Evolutionary conservation across 2,797 vertebrate genomes (phyloP), one percentile per base, ranked within the genome.

Genomic region (Helicolenus hilgendorfi): DNA sequence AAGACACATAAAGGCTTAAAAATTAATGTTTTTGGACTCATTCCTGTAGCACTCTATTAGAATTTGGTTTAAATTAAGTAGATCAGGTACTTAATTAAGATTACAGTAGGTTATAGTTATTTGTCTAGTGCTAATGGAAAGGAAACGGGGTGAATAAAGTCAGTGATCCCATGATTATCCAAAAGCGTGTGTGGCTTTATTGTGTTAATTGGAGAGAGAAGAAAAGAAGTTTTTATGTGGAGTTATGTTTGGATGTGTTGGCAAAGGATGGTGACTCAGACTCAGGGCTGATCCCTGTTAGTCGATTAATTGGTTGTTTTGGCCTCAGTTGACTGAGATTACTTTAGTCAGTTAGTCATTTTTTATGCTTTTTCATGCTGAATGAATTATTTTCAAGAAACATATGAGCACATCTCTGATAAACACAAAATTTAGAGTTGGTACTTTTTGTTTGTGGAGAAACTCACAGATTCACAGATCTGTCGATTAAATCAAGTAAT

Each of bases 191-290:
- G 7, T 20, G 71, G 24, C 45, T 63, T 63, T 35, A 35, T n/a
- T 49, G 20, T 73, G 35, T 67, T 59, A 5, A 22, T 11, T 27
- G 71, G 45, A n/a, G 15, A 10, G 38, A 41, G 60, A 64, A 18
- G n/a, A 53, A 20, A 22, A 0, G 1, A 33, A 13, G 29, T 13
- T 6, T 71, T 9, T 29, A 22, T 60, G 53, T n/a, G 9, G 20
- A 29, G 29, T 41, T 73, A 18, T 41, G 35, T 75, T 49, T 22
- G 24, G n/a, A 55, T 38, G 49, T 62, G 60, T 38, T 67, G 26
- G 77, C 53, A 64, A 72, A 81, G 26, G 67, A 67, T 59, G 79
- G 85, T 95, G 93, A 94, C 86, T 95, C 88, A 93, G 80, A 80
- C 68, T 79, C 79, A 49, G 18, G 45, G 7, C 45, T 49, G 45